Evolutionary conservation across 2,888 invertebrate genomes (phyloP), one percentile per base, ranked within the genome.

Genomic region (Anodontia alba): DNA sequence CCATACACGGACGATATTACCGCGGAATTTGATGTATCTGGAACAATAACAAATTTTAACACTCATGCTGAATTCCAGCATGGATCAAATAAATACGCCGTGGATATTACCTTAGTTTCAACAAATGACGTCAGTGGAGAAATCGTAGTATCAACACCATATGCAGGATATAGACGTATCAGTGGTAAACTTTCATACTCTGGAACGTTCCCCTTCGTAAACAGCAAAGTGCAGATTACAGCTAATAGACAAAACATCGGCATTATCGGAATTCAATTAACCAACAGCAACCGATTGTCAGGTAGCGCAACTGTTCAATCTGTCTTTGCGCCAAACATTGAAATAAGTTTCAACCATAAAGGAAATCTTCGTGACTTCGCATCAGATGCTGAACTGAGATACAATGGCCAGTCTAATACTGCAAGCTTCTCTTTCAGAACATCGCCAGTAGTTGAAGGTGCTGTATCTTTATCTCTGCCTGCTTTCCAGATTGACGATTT

Each of bases 11-110:
- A 42, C 0, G 15, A 78, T 15, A 51, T 70, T 8, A 67, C 43
- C 2, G 12, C 74, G 20, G 72, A 68, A 29, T 78, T 84, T 43
- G 72, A 84, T n/a, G 73, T 84, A 15, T 70, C 76, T n/a, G 81
- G 78, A 26, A 81, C 43, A 33, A 15, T 62, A 31, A 26, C 68
- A 12, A 71, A 68, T 7, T 70, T 81, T 36, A 67, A 57, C 33
- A 38, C 76, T 17, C n/a, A 69, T 17, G 23, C 74, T 36, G 76
- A 81, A 33, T 43, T 74, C 20, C 29, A 49, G 33, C 57, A 46
- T 67, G 81, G 70, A 12, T 20, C 33, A 1, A 36, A 73, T 1
- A 78, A 73, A 62, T 84, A 73, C 49, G 31, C 84, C 20, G 3
- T 81, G 3, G 79, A 84, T 20, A 33, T 72, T n/a, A 67, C 71